These are phyloP conservation scores for Psettodes erumei DNA, from an alignment of 2,113 vertebrate genomes.

Conservation along the genomic window DNA sequence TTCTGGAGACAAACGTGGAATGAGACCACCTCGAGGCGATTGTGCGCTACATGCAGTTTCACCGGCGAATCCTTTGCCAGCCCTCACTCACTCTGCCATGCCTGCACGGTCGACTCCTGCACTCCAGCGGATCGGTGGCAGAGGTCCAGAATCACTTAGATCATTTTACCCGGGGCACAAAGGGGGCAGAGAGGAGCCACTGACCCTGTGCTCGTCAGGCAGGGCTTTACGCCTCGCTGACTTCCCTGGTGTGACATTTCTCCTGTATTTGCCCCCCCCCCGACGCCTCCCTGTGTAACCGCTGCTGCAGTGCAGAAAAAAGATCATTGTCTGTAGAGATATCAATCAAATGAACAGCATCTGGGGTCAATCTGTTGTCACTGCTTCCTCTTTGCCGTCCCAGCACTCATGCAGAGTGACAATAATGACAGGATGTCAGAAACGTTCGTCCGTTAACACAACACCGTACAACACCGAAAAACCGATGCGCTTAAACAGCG, in stretches of 20 bases:
- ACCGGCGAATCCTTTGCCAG: constrained; percentile 65
- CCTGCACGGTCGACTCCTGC: constrained; percentile 77
- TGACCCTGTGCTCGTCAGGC: constrained; percentile 76
- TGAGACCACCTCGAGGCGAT: constrained; percentile 54
- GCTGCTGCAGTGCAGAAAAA: constrained; percentile 73
- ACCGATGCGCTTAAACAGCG: constrained; percentile 46
- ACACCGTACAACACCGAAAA: constrained; percentile 59
- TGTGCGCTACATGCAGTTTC: constrained; percentile 42
- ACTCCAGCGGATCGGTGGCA: constrained; percentile 81
- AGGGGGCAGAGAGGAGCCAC: constrained; percentile 83
- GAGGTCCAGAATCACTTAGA: constrained; percentile 87
- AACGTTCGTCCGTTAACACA: constrained; percentile 65
- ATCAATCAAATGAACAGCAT: constrained; percentile 86
- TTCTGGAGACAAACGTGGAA: constrained; percentile 23
- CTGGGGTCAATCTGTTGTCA: constrained; percentile 84
- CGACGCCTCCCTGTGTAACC: constrained; percentile 69
- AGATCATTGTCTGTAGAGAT: constrained; percentile 82
- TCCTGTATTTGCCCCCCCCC: constrained; percentile 76
- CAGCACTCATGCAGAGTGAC: constrained; percentile 80
- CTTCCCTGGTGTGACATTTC: constrained; percentile 84
- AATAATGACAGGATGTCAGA: constrained; percentile 80
- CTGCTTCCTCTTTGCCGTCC: constrained; percentile 71
- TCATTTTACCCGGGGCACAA: constrained; percentile 86
- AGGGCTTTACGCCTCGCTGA: constrained; percentile 81
- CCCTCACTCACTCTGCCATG: constrained; percentile 60